Evolutionary conservation across 2,888 invertebrate species (phyloP).

Genomic region (Athalia rosae): DNA sequence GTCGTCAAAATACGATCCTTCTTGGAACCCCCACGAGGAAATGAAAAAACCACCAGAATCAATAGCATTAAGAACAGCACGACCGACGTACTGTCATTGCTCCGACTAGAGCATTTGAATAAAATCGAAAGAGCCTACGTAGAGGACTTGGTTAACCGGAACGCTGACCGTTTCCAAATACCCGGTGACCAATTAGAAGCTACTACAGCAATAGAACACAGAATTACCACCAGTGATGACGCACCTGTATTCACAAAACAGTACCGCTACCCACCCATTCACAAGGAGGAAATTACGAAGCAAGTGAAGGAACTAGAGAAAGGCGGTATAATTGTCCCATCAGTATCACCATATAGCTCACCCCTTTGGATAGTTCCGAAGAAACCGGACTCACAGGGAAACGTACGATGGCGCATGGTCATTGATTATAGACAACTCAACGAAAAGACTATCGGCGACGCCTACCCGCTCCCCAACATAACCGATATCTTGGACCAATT

Average conservation of each 20-base stretch:
- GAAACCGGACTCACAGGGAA: not conserved
- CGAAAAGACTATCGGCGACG: not conserved
- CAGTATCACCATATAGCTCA: constrained; percentile 3
- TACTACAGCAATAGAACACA: not conserved
- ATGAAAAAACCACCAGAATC: not conserved
- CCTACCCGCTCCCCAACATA: not conserved
- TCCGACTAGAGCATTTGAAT: not conserved
- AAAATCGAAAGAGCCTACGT: not conserved
- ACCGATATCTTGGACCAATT: not conserved
- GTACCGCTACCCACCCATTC: not conserved
- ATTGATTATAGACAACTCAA: not conserved
- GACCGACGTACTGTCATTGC: not conserved
- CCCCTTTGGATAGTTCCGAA: not conserved
- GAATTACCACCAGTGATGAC: not conserved
- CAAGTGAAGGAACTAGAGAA: not conserved
- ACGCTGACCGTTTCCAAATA: not conserved
- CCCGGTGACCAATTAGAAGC: not conserved
- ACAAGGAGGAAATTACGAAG: not conserved
- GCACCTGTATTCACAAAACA: not conserved
- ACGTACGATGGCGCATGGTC: not conserved
- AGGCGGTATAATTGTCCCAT: not conserved
- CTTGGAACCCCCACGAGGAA: not conserved
- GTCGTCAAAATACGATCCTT: not conserved
- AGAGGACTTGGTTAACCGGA: not conserved
- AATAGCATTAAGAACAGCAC: not conserved